Evolutionary conservation across 2,888 invertebrate species (phyloP), one percentile per base, ranked within the genome.

Genomic region (Drosophila meridionalis): DNA sequence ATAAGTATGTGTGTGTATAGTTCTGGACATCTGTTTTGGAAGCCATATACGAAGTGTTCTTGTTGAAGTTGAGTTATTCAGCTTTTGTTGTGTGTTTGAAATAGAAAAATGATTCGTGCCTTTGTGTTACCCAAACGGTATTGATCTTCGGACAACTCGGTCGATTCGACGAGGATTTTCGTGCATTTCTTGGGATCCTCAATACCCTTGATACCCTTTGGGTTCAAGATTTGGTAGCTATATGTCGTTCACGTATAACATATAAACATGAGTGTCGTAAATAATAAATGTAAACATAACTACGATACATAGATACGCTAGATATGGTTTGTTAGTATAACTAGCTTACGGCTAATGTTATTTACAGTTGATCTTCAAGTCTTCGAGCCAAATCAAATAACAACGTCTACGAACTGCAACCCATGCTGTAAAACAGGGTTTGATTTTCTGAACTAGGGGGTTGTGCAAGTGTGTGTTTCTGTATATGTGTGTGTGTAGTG

Each of bases 191-290:
- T 96, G 92, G 96, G 95, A 93, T 97, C 97, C 81, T 94, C 91
- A 92, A 95, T 94, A 94, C 95, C 96, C 92, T 96, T 95, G 90
- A 96, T 96, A 85, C 95, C 97, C 94, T 96, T 96, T 89, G 99
- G 99, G 94, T 98, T 98, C 95, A 99, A 96, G 95, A 99, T 99
- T 95, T 99, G 98, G 96, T 99, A 99, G 95, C 98, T 98, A 95
- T 92, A 94, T 78, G 65, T 63, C 94, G 66, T 78, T 72, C 62
- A 74, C 62, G 52, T 63, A 71, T 65, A 69, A 79, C 83, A 80
- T 78, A 82, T 78, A 76, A 71, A 74, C 69, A 69, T 70, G 75
- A 56, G 57, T 65, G 92, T 47, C 61, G 67, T 73, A 52, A 59
- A 56, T 67, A 26, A 38, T 38, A 56, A 61, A 52, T 36, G 52